Conservation (phyloP, 2,113 vertebrate species). For the Phylloscopus trochiloides region DNA sequence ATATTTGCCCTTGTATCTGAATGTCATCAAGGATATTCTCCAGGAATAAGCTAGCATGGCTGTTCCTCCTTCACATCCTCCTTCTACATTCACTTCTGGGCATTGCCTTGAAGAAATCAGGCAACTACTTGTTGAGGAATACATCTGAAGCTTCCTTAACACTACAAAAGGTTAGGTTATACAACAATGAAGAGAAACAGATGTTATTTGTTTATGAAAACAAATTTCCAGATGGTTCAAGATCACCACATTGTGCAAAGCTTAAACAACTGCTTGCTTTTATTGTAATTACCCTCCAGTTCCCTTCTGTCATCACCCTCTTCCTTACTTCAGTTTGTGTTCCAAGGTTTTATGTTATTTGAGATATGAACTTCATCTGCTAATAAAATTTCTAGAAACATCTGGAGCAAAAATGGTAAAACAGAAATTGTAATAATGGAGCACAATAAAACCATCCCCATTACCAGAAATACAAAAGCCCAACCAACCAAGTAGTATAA, state of each 20-base stretch:
- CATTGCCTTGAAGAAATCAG: neutral
- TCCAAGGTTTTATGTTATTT: neutral
- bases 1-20: neutral
- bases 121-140: neutral
- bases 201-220: slow-evolving; percentile 36
- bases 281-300: neutral
- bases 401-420: neutral
- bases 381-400: neutral
- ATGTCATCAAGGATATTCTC: neutral
- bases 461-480: neutral
- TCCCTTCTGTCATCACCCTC: neutral
- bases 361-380: neutral
- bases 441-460: neutral
- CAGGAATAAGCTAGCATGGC: neutral
- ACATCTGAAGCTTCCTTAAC: neutral
- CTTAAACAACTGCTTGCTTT: neutral
- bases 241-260: neutral
- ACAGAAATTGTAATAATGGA: neutral
- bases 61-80: neutral
- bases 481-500: neutral
- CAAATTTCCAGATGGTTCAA: slow-evolving; percentile 14
- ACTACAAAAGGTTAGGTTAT: neutral
- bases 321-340: neutral
- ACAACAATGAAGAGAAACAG: neutral
- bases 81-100: neutral